phyloP scores from a whole-genome alignment of 64 coral and sea anemone species.

The Astreopora myriophthalma region DNA sequence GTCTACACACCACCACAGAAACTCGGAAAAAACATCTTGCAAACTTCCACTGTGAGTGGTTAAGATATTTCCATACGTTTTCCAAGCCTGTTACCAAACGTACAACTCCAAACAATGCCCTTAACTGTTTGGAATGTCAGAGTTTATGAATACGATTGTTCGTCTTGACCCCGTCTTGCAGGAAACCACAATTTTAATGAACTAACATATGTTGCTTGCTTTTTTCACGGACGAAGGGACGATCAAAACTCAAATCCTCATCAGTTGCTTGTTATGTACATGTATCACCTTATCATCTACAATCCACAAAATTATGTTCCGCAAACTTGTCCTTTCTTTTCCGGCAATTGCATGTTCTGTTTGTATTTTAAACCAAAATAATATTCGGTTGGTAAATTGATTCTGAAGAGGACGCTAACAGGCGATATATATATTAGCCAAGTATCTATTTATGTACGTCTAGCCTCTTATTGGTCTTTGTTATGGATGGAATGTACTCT shows the following conservation, averaged over 20 bases:
- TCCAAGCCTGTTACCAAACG: too few relatives aligned
- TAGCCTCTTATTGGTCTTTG: not conserved
- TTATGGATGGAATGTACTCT: not conserved
- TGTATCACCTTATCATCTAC: not conserved
- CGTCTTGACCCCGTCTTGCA: too few relatives aligned
- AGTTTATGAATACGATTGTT: too few relatives aligned
- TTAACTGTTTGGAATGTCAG: too few relatives aligned
- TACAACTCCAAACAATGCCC: too few relatives aligned
- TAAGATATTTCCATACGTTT: too few relatives aligned
- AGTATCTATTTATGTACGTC: not conserved
- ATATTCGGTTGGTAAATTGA: not conserved
- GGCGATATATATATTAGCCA: not conserved
- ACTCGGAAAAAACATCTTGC: too few relatives aligned
- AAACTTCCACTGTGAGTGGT: too few relatives aligned
- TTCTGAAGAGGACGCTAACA: not conserved
- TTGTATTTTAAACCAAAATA: slow-evolving; percentile 12
- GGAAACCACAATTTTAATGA: too few relatives aligned
- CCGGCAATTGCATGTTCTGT: not conserved
- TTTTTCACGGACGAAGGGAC: too few relatives aligned
- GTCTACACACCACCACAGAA: too few relatives aligned
- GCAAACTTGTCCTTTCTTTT: not conserved
- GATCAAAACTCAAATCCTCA: not conserved
- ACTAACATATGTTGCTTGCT: too few relatives aligned
- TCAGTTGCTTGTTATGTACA: not conserved
- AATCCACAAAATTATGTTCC: not conserved